Evolutionary conservation across 2,797 vertebrate genomes (phyloP).

Genomic region (Phalanger gymnotis): DNA sequence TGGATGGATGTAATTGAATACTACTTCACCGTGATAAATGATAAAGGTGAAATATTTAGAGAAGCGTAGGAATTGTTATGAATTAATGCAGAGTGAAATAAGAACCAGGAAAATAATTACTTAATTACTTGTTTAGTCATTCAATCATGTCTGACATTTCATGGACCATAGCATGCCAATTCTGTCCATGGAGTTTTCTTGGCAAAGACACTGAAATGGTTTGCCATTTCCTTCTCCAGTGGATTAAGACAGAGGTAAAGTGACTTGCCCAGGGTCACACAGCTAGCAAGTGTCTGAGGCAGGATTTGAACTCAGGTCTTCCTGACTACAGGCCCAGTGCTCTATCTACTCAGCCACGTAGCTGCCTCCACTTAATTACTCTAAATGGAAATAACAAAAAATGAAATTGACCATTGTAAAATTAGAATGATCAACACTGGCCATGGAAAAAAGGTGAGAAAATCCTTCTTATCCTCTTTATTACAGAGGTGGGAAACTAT

Average conservation of each 20-base stretch:
- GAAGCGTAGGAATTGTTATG: not conserved
- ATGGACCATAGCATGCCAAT: not conserved
- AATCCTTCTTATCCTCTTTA: not conserved
- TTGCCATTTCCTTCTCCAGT: not conserved
- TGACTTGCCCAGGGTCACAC: not conserved
- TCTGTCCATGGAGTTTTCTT: not conserved
- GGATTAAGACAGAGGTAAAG: not conserved
- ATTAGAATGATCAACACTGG: not conserved
- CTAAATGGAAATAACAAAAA: not conserved
- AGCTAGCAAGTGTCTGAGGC: not conserved
- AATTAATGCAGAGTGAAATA: not conserved
- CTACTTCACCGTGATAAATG: not conserved
- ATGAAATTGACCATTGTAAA: not conserved
- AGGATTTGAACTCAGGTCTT: not conserved
- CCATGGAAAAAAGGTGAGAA: not conserved
- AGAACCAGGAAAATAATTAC: not conserved
- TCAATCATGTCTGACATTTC: not conserved
- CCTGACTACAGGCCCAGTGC: not conserved
- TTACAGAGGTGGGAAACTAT: not conserved
- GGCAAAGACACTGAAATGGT: not conserved
- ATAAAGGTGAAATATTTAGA: not conserved
- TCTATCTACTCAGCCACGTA: not conserved
- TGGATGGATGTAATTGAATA: not conserved
- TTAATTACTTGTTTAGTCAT: not conserved
- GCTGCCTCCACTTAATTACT: not conserved